These are phyloP conservation scores for Paradisaea rubra DNA, from an alignment of 2,113 vertebrate genomes.

Conservation along the genomic window DNA sequence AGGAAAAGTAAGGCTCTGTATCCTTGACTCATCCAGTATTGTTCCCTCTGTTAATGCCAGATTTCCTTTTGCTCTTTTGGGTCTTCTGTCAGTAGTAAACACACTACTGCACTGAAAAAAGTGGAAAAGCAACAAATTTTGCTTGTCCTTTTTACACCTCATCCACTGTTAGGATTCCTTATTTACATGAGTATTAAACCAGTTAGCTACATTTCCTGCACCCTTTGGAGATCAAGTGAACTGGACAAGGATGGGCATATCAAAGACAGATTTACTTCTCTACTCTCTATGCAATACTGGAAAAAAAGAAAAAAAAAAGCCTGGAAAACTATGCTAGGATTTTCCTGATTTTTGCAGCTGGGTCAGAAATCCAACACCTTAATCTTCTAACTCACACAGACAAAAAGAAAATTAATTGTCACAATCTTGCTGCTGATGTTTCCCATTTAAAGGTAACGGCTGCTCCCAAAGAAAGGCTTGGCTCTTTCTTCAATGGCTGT, in stretches of 20 bases:
- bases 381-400: not conserved
- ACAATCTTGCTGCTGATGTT: not conserved
- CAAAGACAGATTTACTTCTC: not conserved
- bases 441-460: not conserved
- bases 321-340: accelerated
- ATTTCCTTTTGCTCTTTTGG: not conserved
- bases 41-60: not conserved
- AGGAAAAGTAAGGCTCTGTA: not conserved
- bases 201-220: not conserved
- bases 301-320: not conserved
- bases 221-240: not conserved
- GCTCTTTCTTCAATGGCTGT: accelerated
- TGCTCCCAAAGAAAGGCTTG: not conserved
- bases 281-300: not conserved
- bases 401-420: not conserved
- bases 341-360: not conserved
- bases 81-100: not conserved
- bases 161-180: not conserved
- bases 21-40: not conserved
- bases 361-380: not conserved
- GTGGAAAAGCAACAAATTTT: not conserved
- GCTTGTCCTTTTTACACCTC: not conserved
- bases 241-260: not conserved
- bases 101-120: not conserved
- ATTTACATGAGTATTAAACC: not conserved